Evolutionary conservation across 30 jellyfish, hydroid and myxozoan species (phyloP).

Genomic region (Aurelia sp.): DNA sequence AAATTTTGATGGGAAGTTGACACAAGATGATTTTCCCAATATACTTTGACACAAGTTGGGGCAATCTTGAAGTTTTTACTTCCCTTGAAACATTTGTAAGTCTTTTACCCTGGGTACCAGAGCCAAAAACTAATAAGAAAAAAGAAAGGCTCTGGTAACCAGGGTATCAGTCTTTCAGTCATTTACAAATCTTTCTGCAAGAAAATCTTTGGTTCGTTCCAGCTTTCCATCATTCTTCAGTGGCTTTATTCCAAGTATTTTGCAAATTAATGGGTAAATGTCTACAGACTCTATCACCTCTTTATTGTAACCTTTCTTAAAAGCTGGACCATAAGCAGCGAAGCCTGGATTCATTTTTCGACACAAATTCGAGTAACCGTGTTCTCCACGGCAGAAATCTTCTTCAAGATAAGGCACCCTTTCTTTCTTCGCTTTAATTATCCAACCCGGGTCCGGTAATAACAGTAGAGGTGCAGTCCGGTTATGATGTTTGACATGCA

Average conservation of each 20-base stretch:
- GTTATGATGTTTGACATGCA: slow-evolving; percentile 65
- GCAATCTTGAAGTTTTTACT: too few species aligned
- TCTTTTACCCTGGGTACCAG: too few species aligned
- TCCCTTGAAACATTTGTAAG: too few species aligned
- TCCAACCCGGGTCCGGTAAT: slow-evolving; percentile 92
- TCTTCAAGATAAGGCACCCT: slow-evolving; percentile 38
- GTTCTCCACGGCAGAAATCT: slow-evolving; percentile 86
- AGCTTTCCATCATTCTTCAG: slow-evolving; percentile 76
- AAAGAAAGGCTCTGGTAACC: too few species aligned
- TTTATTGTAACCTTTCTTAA: slow-evolving; percentile 44
- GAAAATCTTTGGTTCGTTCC: slow-evolving; percentile 40
- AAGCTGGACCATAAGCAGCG: slow-evolving; percentile 90
- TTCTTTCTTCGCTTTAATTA: slow-evolving; percentile 32
- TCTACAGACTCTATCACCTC: slow-evolving; percentile 75
- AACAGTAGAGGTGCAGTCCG: slow-evolving; percentile 87
- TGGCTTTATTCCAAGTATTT: slow-evolving; percentile 77
- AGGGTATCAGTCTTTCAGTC: too few species aligned
- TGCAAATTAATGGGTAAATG: slow-evolving; percentile 76
- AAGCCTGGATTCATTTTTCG: slow-evolving; percentile 91
- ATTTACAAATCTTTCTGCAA: not conserved
- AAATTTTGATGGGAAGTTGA: too few species aligned
- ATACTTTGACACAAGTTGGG: too few species aligned
- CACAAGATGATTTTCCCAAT: too few species aligned
- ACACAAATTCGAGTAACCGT: slow-evolving; percentile 79
- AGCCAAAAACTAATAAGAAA: too few species aligned